Base-by-base conservation (phyloP, 2,888 invertebrate genomes). In the Dasysyrphus tricinctus region DNA sequence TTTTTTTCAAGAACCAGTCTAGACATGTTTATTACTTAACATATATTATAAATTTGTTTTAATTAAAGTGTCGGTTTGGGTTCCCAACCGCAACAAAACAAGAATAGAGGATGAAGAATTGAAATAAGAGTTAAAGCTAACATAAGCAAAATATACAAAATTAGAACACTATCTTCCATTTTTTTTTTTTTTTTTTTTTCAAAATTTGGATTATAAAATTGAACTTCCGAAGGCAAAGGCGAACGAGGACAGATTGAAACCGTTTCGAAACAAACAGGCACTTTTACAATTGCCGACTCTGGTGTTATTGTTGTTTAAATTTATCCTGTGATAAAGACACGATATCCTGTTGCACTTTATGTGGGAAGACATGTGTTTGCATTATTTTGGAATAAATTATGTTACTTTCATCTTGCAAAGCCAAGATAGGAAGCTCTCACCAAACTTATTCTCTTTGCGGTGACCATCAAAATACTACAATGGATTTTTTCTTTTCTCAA, bases 401-500 rank as follows among this genome's bases (percentile, higher is more conserved):
- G n/a, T 16, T 6, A 8, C 6, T 47, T 47, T 16, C n/a, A 0
- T 47, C 16, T 47, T 47, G 4, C 11, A 11, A 47, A 16, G 16
- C 7, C 2, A 42, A 11, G 24, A 9, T 24, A 19, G 24, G 11
- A 51, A 51, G 11, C 24, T 51, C 24, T 51, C 24, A 51, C 6
- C 9, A 14, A 54, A 11, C 7, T 12, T 14, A 3, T 47, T 54
- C 54, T 54, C 54, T 54, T 54, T 51, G 4, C 29, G 14, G 12
- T 54, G 54, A 29, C 14, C 29, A 54, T 54, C 12, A 24, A 2
- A 54, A 54, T 29, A 54, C 3, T 29, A 54, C 0, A 12, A 54
- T 54, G 54, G 14, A 54, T 29, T 54, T 51, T 54, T 29, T 54
- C 54, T 54, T 54, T 54, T 14, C 54, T 12, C 42, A 14, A 42